Evolutionary conservation across 2,113 vertebrate genomes (phyloP), one percentile per base, ranked within the genome.

Genomic region (Ochotona curzoniae): DNA sequence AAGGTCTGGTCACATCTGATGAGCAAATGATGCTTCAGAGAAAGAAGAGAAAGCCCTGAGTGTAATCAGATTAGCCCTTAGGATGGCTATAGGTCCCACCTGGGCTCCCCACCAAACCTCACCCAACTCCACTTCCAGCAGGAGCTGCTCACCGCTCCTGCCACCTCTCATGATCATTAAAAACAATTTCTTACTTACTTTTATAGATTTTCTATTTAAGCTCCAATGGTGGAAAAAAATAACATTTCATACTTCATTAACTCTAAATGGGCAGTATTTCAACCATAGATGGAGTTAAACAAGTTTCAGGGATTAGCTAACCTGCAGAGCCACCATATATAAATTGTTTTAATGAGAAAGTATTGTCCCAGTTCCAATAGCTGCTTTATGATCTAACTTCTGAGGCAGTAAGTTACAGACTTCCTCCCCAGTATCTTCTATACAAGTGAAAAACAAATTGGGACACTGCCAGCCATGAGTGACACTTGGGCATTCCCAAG

Each of bases 191-290:
- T 79, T 63, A 86, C 44, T 94, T 95, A 86, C 51, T 70, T 92
- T 88, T 79, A 88, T 30, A 82, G 66, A 49, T 88, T 79, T 81
- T 71, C 66, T 90, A 61, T 79, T 74, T 92, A 92, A 85, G 49
- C 60, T 54, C 1, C 5, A 71, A 63, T 38, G 74, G 70, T 75
- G 32, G 67, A 87, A 84, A 94, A 64, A 92, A 51, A 7, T 26
- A 71, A 12, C 38, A 57, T 76, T 84, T 95, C 89, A 54, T 86
- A 67, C 35, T 83, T 74, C 18, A 63, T 66, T 71, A 78, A 93
- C 83, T 96, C 88, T 81, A 84, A 86, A 69, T 57, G 57, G 73
- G 71, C 78, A 88, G 35, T 8, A 86, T 88, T 95, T 95, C 89
- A 94, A 93, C 67, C 91, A 57, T 30, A 80, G 60, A 82, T 66